Percentiles rank a stretch among this genome's conserved stretches.
These are phyloP conservation scores for Plagodis pulveraria DNA, from an alignment of 2,888 invertebrate species.

Conservation along the genomic window DNA sequence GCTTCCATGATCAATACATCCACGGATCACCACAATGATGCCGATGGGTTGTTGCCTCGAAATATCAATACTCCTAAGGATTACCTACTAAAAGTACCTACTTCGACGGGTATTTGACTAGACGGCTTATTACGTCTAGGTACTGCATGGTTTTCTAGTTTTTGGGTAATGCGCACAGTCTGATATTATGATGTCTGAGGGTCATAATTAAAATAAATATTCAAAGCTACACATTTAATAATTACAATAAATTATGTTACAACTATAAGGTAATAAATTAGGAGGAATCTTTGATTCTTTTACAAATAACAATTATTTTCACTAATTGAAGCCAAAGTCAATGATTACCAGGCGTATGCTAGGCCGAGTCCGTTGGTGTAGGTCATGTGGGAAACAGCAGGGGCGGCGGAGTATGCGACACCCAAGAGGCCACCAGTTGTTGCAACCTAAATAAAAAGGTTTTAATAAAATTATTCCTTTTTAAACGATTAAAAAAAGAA, in stretches of 20 bases:
- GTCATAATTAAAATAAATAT: constrained; percentile 7
- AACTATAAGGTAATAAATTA: constrained; percentile 75
- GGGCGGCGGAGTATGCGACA: constrained; percentile 85
- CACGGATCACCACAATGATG: too few relatives aligned
- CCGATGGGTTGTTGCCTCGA: too few relatives aligned
- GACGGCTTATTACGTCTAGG: too few relatives aligned
- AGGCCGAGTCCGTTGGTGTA: constrained; percentile 84
- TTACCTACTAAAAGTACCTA: too few relatives aligned
- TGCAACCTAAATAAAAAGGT: constrained; percentile 62
- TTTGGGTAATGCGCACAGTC: too few relatives aligned
- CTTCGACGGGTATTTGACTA: too few relatives aligned
- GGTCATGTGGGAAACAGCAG: constrained; percentile 86
- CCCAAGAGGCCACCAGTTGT: constrained; percentile 81
- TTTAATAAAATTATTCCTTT: too few relatives aligned
- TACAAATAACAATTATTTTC: constrained; percentile 14
- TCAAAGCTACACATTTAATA: constrained; percentile 27
- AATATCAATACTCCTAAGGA: too few relatives aligned
- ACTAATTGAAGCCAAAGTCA: neutral
- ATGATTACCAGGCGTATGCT: constrained; percentile 80
- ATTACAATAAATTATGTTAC: constrained; percentile 56
- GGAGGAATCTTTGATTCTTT: constrained; percentile 69
- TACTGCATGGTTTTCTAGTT: too few relatives aligned
- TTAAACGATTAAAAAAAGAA: too few relatives aligned
- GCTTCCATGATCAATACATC: too few relatives aligned
- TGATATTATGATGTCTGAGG: neutral